phyloP scores from a whole-genome alignment of 2,113 vertebrate genomes.

The Spilogale gracilis region DNA sequence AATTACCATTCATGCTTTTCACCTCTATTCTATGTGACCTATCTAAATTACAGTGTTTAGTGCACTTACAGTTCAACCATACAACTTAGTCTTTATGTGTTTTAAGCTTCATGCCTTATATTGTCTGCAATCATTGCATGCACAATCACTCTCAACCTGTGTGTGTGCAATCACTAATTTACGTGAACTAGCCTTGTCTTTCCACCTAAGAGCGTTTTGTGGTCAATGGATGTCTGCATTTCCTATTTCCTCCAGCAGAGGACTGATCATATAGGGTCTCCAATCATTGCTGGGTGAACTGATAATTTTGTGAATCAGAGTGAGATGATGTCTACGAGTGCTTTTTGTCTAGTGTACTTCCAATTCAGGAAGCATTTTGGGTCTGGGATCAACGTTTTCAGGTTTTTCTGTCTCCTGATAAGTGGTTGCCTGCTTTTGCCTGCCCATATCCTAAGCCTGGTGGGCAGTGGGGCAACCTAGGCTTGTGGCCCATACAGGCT shows the following conservation, averaged over 20 bases:
- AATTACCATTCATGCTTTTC: background rate
- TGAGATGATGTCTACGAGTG: background rate
- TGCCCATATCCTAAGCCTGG: no score
- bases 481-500: background rate
- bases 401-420: background rate
- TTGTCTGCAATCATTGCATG: background rate
- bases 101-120: background rate
- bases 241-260: slow-evolving; percentile 67
- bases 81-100: background rate
- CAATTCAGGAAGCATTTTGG: background rate
- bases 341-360: background rate
- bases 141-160: background rate
- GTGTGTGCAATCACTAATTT: background rate
- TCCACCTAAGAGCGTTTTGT: background rate
- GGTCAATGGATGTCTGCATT: background rate
- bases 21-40: background rate
- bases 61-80: background rate
- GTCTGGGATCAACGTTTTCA: background rate
- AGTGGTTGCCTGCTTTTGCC: background rate
- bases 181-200: background rate
- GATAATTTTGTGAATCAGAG: background rate
- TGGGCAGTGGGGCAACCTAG: no score
- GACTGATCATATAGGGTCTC: background rate
- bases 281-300: background rate
- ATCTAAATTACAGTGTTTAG: background rate